Evolutionary conservation across 1,140 invertebrate species (phyloP), one percentile per base, ranked within the genome.

Genomic region (Sogatella furcifera): DNA sequence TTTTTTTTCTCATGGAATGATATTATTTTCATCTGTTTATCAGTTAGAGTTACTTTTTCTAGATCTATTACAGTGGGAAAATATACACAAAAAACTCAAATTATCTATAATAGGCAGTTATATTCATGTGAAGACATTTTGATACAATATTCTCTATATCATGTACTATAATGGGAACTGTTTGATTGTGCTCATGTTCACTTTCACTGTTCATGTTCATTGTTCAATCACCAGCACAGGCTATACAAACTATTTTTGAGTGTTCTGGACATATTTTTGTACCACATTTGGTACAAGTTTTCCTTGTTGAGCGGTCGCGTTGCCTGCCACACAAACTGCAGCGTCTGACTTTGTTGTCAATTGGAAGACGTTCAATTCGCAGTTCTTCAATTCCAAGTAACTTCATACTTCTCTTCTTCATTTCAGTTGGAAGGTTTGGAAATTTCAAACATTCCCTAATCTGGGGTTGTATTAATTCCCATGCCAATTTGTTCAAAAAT

Each of bases 401-500:
- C 11, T 24, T 55, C 11, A 21, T 21, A 24, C 10, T 22, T 55
- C 53, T 55, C 1, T 3, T 24, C 28, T 55, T 55, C 53, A 55
- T 55, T 24, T 55, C 53, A 55, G 15, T 55, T 8, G 53, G 53
- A 55, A 55, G 53, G 24, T 3, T 22, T 3, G n/a, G 53, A 10
- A 22, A 55, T 55, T 55, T 22, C 5, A 55, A 2, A 55, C 21
- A 22, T 15, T 55, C 28, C 28, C 53, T 55, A 24, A 55, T 55
- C 53, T 55, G 53, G 22, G 53, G 53, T 24, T 55, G 53, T 24
- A 55, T 55, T 24, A 55, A 22, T 3, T 55, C 17, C 53, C 53
- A 55, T 5, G 53, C 53, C 22, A 55, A 22, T 21, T 10, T 55
- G 9, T 55, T 22, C 3, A 55, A n/a, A 10, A 55, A 55, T 55